Base-by-base conservation (phyloP, 1,140 invertebrate species). In the Pachyrhynchus sulphureomaculatus region DNA sequence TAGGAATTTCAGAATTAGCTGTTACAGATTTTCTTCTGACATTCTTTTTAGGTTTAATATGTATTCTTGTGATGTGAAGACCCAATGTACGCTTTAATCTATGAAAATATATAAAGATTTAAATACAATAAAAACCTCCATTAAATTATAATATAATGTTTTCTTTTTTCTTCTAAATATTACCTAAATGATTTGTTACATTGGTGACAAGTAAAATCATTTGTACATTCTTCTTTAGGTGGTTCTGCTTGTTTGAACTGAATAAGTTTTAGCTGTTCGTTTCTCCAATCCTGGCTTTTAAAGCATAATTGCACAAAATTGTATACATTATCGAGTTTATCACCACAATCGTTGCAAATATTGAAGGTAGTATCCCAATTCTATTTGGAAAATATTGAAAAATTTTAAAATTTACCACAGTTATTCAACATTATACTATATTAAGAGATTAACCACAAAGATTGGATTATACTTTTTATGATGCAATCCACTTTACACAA, bases 101-200 rank as follows among this genome's bases (percentile, higher is more conserved):
- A 21, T 6, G 8, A 48, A 29, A 12, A 53, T 10, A 23, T 21
- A 20, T 0, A 37, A 52, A 49, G 32, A 49, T 39, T 39, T 21
- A 2, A n/a, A 20, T 4, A 41, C 26, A 45, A 23, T 18, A 18
- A 29, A 32, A 48, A 15, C 9, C 21, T n/a, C 2, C 4, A 26
- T 21, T 21, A 13, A 18, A 18, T 18, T 45, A 9, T 18, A 45
- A 20, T 9, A 45, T 18, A 45, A 8, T 45, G 17, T 45, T 45
- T 45, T 13, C 18, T 20, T n/a, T n/a, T n/a, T n/a, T n/a, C n/a
- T n/a, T n/a, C n/a, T n/a, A n/a, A n/a, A 47, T n/a, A 6, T n/a
- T 51, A 60, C 57, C 48, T 60, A 24, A 66, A 66, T 29, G 54
- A 36, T 56, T 66, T 66, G 23, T 60, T 56, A 37, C 65, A 66